Evolutionary conservation across 2,888 invertebrate genomes (phyloP).

Genomic region (Drosophila nr. perissopoda): DNA sequence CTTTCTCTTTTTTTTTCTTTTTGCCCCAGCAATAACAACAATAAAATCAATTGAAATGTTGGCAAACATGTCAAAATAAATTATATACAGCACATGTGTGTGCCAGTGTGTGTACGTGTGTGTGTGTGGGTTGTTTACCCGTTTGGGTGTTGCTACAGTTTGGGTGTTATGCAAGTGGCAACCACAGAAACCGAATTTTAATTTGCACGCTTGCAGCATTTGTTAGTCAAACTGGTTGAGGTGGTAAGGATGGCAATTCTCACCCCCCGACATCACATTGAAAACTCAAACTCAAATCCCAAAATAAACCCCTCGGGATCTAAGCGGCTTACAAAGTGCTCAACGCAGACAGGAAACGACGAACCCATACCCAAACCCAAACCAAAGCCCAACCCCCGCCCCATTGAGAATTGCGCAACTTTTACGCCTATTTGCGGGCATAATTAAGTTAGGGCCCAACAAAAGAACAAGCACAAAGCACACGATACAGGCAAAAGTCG

Average conservation of each 20-base stretch:
- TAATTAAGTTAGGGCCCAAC: conserved; percentile 74
- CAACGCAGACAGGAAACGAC: conserved; percentile 62
- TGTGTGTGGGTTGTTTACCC: conserved; percentile 66
- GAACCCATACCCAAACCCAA: conserved; percentile 7
- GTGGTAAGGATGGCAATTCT: conserved; percentile 29
- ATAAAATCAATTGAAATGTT: conserved; percentile 85
- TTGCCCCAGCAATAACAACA: conserved; percentile 57
- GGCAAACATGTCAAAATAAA: conserved; percentile 85
- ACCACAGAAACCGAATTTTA: conserved; percentile 81
- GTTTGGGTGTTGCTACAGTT: conserved; percentile 46
- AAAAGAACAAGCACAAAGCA: conserved; percentile 57
- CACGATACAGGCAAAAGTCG: conserved; percentile 63
- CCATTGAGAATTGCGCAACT: conserved; percentile 70
- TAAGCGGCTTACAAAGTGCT: conserved; percentile 81
- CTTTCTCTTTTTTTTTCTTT: conserved; percentile 8
- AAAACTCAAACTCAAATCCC: conserved; percentile 13
- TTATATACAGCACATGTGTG: conserved; percentile 69
- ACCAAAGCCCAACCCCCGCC: not conserved
- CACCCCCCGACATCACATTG: conserved; percentile 25
- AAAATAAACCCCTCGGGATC: conserved; percentile 47
- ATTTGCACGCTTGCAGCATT: conserved; percentile 81
- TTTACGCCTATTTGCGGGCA: conserved; percentile 77
- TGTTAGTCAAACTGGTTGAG: conserved; percentile 69
- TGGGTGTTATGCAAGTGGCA: conserved; percentile 76
- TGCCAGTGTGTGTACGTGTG: conserved; percentile 15